phyloP scores from a whole-genome alignment of 2,797 vertebrate species.

The Diceros bicornis region DNA sequence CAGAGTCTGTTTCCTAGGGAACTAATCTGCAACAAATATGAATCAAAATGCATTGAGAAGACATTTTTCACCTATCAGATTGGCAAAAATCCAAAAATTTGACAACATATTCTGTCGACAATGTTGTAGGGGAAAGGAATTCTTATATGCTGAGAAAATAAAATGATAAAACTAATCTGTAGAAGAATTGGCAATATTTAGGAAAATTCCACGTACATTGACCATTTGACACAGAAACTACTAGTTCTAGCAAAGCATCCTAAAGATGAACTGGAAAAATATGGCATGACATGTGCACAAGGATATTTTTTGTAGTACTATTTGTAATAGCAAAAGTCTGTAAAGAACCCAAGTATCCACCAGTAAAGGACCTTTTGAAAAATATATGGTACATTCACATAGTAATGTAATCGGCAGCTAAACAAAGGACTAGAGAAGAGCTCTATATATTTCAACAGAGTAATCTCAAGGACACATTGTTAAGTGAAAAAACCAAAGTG shows the following conservation, averaged over 20 bases:
- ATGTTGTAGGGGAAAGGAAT: not conserved
- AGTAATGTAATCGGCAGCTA: not conserved
- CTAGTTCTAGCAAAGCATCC: not conserved
- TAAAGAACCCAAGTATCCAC: not conserved
- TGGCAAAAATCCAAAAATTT: not conserved
- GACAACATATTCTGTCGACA: not conserved
- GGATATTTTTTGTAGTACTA: not conserved
- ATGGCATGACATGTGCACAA: not conserved
- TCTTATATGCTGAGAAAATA: not conserved
- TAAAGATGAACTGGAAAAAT: not conserved
- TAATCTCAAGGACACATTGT: not conserved
- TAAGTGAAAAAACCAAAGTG: not conserved
- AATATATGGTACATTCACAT: not conserved
- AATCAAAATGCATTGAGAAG: slow-evolving; percentile 15
- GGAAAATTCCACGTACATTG: not conserved
- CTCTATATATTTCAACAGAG: not conserved
- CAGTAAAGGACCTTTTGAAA: not conserved
- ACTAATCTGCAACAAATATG: not conserved
- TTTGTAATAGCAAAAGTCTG: not conserved
- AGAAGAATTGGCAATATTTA: not conserved
- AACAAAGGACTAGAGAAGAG: not conserved
- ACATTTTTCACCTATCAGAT: not conserved
- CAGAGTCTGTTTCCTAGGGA: not conserved
- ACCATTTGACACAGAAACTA: not conserved
- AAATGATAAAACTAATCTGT: not conserved